These are phyloP conservation scores for Drosophila tripunctata DNA, from an alignment of 2,888 invertebrate genomes.

Conservation along the genomic window DNA sequence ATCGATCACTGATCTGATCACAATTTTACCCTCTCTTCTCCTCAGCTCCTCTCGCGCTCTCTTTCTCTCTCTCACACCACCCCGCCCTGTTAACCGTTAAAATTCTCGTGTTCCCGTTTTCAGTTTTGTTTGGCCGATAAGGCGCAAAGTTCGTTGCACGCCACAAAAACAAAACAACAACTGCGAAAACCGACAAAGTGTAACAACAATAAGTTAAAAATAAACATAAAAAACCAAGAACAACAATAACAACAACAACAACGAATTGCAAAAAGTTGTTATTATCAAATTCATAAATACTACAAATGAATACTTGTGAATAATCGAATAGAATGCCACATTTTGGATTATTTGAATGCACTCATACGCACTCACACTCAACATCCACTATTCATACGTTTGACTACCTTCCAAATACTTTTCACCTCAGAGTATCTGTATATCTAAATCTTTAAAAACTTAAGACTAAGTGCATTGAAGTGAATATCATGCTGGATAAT, in stretches of 20 bases:
- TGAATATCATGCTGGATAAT: no score
- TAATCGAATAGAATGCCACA: neutral
- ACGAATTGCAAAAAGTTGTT: slow-evolving; percentile 27
- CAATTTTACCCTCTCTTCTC: neutral
- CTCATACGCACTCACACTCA: no score
- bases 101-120: slow-evolving; percentile 5
- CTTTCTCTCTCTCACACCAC: neutral
- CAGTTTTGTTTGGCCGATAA: slow-evolving; percentile 54
- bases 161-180: slow-evolving; percentile 35
- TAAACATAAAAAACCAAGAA: slow-evolving; percentile 36
- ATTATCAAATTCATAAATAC: slow-evolving; percentile 39
- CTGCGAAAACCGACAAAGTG: slow-evolving; percentile 41
- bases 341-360: no score
- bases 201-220: slow-evolving; percentile 46
- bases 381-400: no score
- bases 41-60: neutral
- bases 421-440: no score
- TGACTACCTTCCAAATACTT: no score
- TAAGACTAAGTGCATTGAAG: no score
- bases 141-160: slow-evolving; percentile 54
- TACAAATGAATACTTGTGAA: neutral
- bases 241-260: slow-evolving; percentile 9
- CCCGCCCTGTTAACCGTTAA: neutral
- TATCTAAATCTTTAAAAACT: no score
- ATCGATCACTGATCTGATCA: slow-evolving; percentile 22